Evolutionary conservation across 2,888 invertebrate genomes (phyloP).

Genomic region (Pterostichus madidus): DNA sequence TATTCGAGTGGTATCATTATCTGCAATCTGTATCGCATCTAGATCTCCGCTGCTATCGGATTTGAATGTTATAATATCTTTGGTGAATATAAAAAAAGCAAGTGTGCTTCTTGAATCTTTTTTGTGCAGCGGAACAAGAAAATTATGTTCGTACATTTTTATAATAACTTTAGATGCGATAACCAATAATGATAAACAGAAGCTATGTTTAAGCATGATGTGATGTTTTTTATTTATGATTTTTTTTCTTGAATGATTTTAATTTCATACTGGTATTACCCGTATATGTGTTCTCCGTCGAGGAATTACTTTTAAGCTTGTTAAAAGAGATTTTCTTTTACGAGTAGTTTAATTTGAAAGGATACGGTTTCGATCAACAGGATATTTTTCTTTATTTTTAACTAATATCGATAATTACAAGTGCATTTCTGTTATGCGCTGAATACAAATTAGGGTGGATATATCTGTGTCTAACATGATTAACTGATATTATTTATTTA

Average conservation of each 20-base stretch:
- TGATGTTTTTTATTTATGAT: background rate
- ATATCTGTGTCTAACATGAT: too few species aligned
- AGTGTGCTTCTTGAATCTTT: slow-evolving; percentile 50
- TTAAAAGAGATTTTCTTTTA: slow-evolving; percentile 28
- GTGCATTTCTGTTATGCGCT: background rate
- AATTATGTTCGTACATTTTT: slow-evolving; percentile 65
- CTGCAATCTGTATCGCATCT: slow-evolving; percentile 67
- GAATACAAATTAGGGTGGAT: slow-evolving; percentile 19
- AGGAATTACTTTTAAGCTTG: slow-evolving; percentile 20
- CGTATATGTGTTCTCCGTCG: slow-evolving; percentile 52
- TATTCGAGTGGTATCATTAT: slow-evolving; percentile 65
- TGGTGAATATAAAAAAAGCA: slow-evolving; percentile 62
- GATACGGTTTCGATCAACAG: slow-evolving; percentile 39
- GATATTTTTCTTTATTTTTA: slow-evolving; percentile 11
- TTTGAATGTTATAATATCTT: slow-evolving; percentile 65
- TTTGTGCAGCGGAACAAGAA: slow-evolving; percentile 65
- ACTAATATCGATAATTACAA: slow-evolving; percentile 14
- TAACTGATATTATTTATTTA: too few species aligned
- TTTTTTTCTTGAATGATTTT: slow-evolving; percentile 43
- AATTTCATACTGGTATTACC: slow-evolving; percentile 64
- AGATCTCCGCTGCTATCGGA: slow-evolving; percentile 64
- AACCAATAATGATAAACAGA: slow-evolving; percentile 66
- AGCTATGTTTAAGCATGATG: slow-evolving; percentile 60
- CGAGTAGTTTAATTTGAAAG: slow-evolving; percentile 28
- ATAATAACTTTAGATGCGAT: slow-evolving; percentile 63